Evolutionary conservation across 1,140 invertebrate species (phyloP), one percentile per base, ranked within the genome.

Genomic region (Achroia grisella): DNA sequence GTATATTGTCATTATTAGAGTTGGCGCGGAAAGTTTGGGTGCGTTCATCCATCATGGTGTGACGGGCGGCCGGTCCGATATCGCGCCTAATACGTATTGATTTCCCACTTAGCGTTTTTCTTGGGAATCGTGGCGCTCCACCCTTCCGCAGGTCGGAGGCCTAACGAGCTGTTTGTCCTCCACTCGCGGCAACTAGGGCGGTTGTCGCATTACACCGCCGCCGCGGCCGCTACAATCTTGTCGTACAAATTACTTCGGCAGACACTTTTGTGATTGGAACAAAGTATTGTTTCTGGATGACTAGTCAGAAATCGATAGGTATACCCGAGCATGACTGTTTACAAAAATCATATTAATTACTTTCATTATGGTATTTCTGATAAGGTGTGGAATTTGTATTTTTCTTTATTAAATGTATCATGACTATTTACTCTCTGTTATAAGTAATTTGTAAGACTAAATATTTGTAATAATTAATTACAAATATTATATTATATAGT

Each of bases 1-100:
- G 80, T 84, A 80, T 84, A 82, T 84, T 82, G 78, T 84, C 78
- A 80, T 84, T 83, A 80, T 83, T 80, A 79, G 63, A 84, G 69
- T 55, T 63, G 59, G 60, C 53, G 71, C 63, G 77, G 74, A 71
- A 82, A 79, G 70, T 80, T 80, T 70, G 71, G 77, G 74, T 52
- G 64, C 63, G 67, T 71, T 69, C 80, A 84, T 84, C 78, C 78
- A 84, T 84, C 80, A 84, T 79, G 62, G 66, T 51, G 62, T 80
- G 78, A 80, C 75, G 72, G 67, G 59, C 64, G 62, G 62, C 46
- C 65, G 73, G 73, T 71, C 71, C 69, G 80, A 84, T 82, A 84
- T 80, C 77, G 71, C 74, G 71, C 76, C 78, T 82, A 84, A 85
- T 82, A 82, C 71, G 73, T 85, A 85, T 85, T 85, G 78, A 85